Percentiles rank a stretch among this genome's conserved stretches.
Conservation (phyloP, 2,797 vertebrate species). For the Macrochelys suwanniensis region DNA sequence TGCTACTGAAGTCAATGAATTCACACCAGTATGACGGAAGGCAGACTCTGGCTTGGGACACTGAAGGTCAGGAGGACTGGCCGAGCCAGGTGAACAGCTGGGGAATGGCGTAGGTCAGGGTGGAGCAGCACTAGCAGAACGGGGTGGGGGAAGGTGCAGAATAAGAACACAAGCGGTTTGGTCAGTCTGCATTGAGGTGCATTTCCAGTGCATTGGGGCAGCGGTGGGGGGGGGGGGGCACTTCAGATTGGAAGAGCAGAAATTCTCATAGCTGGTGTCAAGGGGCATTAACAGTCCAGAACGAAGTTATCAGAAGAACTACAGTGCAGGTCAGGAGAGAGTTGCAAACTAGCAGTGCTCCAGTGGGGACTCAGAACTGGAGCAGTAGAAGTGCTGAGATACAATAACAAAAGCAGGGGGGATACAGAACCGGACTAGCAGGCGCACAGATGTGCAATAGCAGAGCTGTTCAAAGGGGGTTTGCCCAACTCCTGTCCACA, state of each 20-base stretch:
- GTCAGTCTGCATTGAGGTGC: background rate
- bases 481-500: background rate
- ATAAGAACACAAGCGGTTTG: background rate
- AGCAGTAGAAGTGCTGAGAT: background rate
- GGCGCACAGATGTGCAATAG: background rate
- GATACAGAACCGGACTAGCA: fast-evolving
- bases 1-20: background rate
- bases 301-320: background rate
- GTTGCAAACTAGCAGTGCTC: background rate
- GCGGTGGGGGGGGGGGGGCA: fast-evolving
- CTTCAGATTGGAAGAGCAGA: background rate
- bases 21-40: background rate
- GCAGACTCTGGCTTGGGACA: background rate
- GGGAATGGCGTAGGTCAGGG: background rate
- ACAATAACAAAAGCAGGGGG: background rate
- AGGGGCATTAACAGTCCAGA: background rate
- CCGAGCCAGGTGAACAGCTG: background rate
- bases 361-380: background rate
- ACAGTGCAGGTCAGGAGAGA: background rate
- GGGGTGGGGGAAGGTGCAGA: background rate
- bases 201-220: background rate
- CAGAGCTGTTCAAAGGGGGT: background rate
- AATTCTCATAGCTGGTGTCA: background rate
- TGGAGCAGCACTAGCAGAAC: background rate
- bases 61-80: background rate